Evolutionary conservation across 2,888 invertebrate genomes (phyloP).

Genomic region (Orthosia gracilis): DNA sequence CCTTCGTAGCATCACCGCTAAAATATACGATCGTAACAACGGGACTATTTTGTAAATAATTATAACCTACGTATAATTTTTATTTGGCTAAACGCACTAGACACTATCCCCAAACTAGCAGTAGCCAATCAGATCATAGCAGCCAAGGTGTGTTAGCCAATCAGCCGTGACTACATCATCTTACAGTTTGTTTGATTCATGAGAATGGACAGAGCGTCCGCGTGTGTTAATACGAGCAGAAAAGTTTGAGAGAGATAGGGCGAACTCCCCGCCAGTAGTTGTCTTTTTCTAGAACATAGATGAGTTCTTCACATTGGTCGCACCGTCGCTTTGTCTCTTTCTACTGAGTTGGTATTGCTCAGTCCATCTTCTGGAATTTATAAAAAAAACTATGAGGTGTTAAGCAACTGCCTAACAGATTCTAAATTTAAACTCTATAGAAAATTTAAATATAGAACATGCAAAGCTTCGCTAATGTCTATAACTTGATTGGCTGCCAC

Average conservation of each 20-base stretch:
- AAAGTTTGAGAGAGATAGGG: neutral
- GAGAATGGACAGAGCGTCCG: neutral
- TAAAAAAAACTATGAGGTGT: no score
- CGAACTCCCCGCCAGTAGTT: neutral
- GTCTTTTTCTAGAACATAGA: neutral
- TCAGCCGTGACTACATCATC: neutral
- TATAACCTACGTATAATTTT: neutral
- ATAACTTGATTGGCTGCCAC: neutral
- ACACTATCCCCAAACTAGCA: neutral
- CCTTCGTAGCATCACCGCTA: slow-evolving; percentile 29
- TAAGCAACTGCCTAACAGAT: no score
- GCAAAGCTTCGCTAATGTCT: no score
- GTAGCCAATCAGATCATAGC: slow-evolving; percentile 1
- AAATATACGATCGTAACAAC: slow-evolving; percentile 33
- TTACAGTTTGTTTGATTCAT: neutral
- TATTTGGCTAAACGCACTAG: slow-evolving; percentile 11
- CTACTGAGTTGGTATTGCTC: neutral
- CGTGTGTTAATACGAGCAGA: neutral
- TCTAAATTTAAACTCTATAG: no score
- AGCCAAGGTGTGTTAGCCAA: slow-evolving; percentile 5
- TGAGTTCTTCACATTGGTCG: neutral
- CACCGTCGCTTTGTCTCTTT: neutral
- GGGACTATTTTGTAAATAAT: slow-evolving; percentile 59
- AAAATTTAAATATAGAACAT: no score
- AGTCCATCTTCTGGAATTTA: neutral